A percentile compares a stretch with the other conserved stretches of the same genome.
phyloP scores from a whole-genome alignment of 2,888 invertebrate genomes.

The Cerceris ruficornis region DNA sequence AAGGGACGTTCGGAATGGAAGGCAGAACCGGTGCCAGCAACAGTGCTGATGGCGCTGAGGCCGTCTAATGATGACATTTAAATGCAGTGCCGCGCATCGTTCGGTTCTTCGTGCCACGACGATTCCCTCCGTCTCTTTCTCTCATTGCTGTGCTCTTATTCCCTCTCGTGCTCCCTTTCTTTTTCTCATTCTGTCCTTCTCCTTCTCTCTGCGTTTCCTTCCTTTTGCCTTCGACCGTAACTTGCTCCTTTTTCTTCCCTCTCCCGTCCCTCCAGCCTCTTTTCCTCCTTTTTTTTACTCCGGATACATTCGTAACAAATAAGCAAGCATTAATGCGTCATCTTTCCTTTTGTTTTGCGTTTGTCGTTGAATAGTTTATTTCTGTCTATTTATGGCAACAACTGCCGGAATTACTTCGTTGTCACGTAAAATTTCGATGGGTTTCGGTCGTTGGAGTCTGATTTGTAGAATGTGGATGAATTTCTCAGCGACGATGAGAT shows the following conservation, averaged over 20 bases:
- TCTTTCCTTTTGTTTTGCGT: too few relatives aligned
- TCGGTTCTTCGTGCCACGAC: constrained; percentile 74
- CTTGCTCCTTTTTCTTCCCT: constrained; percentile 19
- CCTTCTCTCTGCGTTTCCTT: constrained; percentile 1
- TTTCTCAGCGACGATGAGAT: too few relatives aligned
- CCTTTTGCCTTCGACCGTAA: constrained; percentile 1
- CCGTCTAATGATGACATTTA: constrained; percentile 82
- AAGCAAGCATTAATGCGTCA: too few relatives aligned
- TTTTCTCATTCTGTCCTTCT: not conserved
- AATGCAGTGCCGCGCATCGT: constrained; percentile 81
- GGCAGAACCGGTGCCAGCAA: constrained; percentile 67
- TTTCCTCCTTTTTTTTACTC: not conserved
- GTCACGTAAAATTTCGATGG: too few relatives aligned
- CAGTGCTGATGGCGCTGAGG: constrained; percentile 72
- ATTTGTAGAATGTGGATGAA: too few relatives aligned
- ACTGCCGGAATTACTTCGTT: too few relatives aligned
- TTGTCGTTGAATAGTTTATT: too few relatives aligned
- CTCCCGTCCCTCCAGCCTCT: not conserved
- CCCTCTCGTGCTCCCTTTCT: constrained; percentile 11
- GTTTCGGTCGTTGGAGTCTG: too few relatives aligned
- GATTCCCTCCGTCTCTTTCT: constrained; percentile 35
- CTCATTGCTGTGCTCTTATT: constrained; percentile 12
- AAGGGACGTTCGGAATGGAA: constrained; percentile 69
- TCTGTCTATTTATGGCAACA: too few relatives aligned
- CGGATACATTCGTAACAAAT: too few relatives aligned